Conservation (phyloP, 2,113 vertebrate genomes). For the Eubucco bourcierii region DNA sequence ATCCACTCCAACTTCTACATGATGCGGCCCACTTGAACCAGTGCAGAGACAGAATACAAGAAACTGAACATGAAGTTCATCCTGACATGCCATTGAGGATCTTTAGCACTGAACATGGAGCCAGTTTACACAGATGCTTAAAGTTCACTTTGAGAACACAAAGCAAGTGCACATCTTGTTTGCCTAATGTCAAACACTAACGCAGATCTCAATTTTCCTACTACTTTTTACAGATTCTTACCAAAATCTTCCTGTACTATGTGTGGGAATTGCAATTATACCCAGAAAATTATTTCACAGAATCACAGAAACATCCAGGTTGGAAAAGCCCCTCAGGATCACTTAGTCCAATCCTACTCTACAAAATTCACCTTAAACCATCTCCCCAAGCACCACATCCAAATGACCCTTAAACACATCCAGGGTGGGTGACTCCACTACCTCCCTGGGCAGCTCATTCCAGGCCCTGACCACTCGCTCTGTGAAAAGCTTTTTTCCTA, state of each 20-base stretch:
- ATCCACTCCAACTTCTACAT: background rate
- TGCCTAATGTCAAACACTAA: background rate
- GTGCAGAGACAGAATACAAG: background rate
- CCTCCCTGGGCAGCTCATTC: too few species aligned
- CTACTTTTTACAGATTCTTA: background rate
- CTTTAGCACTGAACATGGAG: background rate
- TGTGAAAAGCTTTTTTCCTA: too few species aligned
- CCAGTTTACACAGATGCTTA: background rate
- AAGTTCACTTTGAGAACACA: background rate
- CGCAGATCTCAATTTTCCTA: background rate
- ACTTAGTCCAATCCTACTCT: too few species aligned
- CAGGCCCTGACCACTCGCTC: too few species aligned
- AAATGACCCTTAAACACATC: too few species aligned
- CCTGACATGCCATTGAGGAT: background rate
- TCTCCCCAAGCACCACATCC: too few species aligned
- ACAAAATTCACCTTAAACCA: too few species aligned
- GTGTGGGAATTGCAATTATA: background rate
- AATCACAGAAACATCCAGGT: too few species aligned
- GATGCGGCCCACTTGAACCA: fast-evolving
- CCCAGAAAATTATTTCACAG: background rate
- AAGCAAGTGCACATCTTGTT: background rate
- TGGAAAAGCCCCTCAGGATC: too few species aligned
- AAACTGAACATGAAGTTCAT: background rate
- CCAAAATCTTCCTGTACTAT: background rate
- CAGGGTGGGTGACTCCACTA: too few species aligned